A percentile compares a stretch with the other conserved stretches of the same genome.
These are phyloP conservation scores for Dunckerocampus dactyliophorus DNA, from an alignment of 2,113 vertebrate species.

Conservation along the genomic window DNA sequence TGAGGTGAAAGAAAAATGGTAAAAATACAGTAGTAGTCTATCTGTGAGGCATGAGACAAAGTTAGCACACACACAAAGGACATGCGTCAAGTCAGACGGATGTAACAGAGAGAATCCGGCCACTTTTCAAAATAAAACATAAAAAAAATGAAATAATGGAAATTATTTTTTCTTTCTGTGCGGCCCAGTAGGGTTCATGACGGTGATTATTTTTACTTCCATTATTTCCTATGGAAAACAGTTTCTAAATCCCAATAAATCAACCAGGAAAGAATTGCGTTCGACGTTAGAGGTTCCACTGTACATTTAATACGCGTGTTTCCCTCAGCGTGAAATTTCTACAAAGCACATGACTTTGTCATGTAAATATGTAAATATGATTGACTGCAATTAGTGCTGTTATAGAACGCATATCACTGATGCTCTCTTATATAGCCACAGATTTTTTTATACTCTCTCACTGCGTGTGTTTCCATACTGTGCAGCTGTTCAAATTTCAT, in stretches of 20 bases:
- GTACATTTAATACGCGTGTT: neutral
- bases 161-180: no score
- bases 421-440: slow-evolving; percentile 30
- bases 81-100: no score
- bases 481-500: slow-evolving; percentile 46
- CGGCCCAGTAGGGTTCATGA: no score
- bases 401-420: slow-evolving; percentile 18
- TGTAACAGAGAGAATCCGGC: no score
- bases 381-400: neutral
- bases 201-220: no score
- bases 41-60: no score
- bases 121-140: no score
- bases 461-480: slow-evolving; percentile 25
- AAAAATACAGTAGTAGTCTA: no score
- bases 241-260: neutral
- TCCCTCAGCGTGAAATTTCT: neutral
- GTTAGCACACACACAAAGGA: no score
- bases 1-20: no score
- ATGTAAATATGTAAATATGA: slow-evolving; percentile 20
- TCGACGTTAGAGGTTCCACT: neutral
- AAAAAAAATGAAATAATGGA: no score
- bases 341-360: slow-evolving; percentile 5
- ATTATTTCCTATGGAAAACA: no score
- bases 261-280: neutral
- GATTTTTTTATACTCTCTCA: slow-evolving; percentile 58